Evolutionary conservation across 2,888 invertebrate species (phyloP).

Genomic region (Patella ulyssiponensis): DNA sequence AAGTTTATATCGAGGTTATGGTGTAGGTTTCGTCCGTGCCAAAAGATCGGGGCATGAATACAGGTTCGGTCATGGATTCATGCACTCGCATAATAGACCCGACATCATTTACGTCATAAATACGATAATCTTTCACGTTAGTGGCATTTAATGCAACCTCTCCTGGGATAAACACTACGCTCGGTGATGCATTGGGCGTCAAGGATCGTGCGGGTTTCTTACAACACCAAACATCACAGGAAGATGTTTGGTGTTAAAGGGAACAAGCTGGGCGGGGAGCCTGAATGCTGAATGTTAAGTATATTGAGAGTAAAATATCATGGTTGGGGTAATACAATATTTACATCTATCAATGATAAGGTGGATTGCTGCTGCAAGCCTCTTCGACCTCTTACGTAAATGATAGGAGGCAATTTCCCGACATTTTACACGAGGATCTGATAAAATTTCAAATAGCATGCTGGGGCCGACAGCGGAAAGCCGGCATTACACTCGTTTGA

Average conservation of each 20-base stretch:
- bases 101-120: background rate
- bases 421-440: background rate
- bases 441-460: background rate
- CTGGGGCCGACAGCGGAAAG: background rate
- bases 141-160: background rate
- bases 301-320: background rate
- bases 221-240: background rate
- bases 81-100: background rate
- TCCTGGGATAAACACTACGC: background rate
- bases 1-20: no score
- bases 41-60: background rate
- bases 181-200: constrained; percentile 2
- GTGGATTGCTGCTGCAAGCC: background rate
- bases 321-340: background rate
- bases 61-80: background rate
- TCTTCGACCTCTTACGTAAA: background rate
- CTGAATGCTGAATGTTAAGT: background rate
- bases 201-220: background rate
- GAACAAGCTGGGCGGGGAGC: background rate
- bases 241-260: background rate
- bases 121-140: constrained; percentile 5
- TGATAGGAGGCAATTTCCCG: background rate
- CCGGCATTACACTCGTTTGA: background rate
- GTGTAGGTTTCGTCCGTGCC: no score
- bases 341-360: background rate